phyloP scores from a whole-genome alignment of 2,888 invertebrate genomes.

The Leptopterna dolabrata region DNA sequence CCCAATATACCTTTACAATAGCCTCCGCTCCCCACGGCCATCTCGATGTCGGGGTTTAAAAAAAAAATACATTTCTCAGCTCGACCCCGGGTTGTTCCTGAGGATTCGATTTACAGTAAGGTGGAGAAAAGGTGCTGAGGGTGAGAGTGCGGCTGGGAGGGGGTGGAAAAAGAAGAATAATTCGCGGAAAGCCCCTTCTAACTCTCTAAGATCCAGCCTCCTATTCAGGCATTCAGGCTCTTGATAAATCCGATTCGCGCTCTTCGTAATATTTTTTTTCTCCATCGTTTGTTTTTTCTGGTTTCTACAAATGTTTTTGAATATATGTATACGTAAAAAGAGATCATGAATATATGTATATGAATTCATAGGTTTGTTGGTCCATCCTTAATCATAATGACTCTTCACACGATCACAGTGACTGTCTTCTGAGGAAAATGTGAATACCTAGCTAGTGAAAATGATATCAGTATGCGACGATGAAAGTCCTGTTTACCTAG shows the following conservation, averaged over 20 bases:
- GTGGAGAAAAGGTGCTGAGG: neutral
- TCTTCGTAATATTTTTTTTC: neutral
- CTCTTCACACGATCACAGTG: too few relatives aligned
- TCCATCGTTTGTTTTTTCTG: neutral
- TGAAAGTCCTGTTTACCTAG: too few relatives aligned
- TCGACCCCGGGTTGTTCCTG: neutral
- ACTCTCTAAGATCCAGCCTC: neutral
- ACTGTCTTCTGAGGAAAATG: too few relatives aligned
- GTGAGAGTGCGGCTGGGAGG: neutral
- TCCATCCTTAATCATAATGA: too few relatives aligned
- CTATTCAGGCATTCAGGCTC: neutral
- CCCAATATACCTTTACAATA: constrained; percentile 7
- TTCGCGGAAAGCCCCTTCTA: neutral
- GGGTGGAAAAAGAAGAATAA: neutral
- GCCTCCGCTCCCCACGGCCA: neutral
- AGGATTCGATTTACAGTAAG: neutral
- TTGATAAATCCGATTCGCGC: constrained; percentile 7
- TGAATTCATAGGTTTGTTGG: too few relatives aligned
- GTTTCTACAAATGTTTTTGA: neutral
- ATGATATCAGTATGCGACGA: too few relatives aligned
- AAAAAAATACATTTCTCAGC: neutral
- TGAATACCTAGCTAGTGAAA: too few relatives aligned
- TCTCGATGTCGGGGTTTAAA: neutral
- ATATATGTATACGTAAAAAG: too few relatives aligned
- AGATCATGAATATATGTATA: too few relatives aligned